Evolutionary conservation across 2,113 vertebrate genomes (phyloP).

Genomic region (Rhodinocichla rosea): DNA sequence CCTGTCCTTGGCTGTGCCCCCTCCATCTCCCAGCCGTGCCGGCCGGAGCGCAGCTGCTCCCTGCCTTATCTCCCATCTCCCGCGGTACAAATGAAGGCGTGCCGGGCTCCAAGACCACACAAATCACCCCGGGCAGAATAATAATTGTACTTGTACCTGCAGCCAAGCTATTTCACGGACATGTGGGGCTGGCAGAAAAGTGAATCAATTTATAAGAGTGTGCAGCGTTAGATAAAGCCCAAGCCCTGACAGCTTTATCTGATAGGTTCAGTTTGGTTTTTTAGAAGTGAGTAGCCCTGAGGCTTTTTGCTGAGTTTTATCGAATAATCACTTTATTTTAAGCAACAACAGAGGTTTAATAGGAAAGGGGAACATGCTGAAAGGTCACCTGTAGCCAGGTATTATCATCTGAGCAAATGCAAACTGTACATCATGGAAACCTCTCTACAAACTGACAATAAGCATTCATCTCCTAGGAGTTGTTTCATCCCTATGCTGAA

Average conservation of each 20-base stretch:
- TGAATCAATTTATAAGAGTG: conserved; percentile 73
- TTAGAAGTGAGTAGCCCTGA: conserved; percentile 42
- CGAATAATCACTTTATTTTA: conserved; percentile 60
- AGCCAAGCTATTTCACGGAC: conserved; percentile 70
- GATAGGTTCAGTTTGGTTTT: conserved; percentile 66
- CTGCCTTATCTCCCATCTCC: conserved; percentile 51
- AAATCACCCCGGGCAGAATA: conserved; percentile 64
- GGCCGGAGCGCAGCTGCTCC: neutral
- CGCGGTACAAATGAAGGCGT: conserved; percentile 49
- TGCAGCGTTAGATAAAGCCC: conserved; percentile 69
- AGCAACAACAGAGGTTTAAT: conserved; percentile 43
- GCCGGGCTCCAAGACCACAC: conserved; percentile 52
- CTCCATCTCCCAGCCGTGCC: neutral
- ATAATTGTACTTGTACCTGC: conserved; percentile 69
- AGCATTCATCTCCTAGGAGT: neutral
- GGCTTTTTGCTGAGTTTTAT: conserved; percentile 41
- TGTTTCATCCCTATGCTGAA: neutral
- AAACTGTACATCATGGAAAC: neutral
- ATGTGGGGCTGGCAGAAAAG: conserved; percentile 63
- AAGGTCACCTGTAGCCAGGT: conserved; percentile 44
- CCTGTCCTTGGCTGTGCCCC: too few relatives aligned
- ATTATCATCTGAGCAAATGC: neutral
- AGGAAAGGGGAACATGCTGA: conserved; percentile 24
- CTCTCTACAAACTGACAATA: neutral
- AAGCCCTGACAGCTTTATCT: conserved; percentile 64